Base-by-base conservation (phyloP, 2,888 invertebrate species). In the Lasius platythorax region DNA sequence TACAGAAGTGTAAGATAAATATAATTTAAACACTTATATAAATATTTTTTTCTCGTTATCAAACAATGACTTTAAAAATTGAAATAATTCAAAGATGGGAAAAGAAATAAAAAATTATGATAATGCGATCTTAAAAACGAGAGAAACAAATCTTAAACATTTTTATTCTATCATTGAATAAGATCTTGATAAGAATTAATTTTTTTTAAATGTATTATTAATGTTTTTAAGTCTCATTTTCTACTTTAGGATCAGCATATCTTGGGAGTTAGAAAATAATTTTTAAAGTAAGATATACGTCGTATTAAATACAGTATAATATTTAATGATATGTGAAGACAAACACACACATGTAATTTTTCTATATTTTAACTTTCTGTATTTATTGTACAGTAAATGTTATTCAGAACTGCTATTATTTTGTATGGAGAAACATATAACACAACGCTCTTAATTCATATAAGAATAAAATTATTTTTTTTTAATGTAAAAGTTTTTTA, bases 341-440 rank as follows among this genome's bases (percentile, higher is more conserved):
- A 61, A 74, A n/a, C 28, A n/a, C 2, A 46, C 18, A 46, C 5
- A 46, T 63, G 6, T 53, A 66, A 75, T 75, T 15, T 33, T 11
- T 43, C 3, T 50, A 64, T 46, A 43, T 3, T 9, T 0, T 58
- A 50, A 66, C 30, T 56, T 33, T 70, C 37, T 28, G 15, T 37
- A 72, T 46, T 33, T 63, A 58, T 82, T 63, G 28, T 75, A 67
- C 33, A 75, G 30, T 73, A 37, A 72, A 50, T 61, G 3, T 72
- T 79, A 79, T 11, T 23, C 46, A 64, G 4, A 78, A 28, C n/a
- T 4, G 30, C 0, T 50, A 53, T 40, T 12, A 30, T 64, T 50
- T 46, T 75, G 74, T 46, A 30, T 75, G 64, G 37, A 53, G 33
- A 66, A 76, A 72, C 15, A n/a, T 53, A 53, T n/a, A 53, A 53